Evolutionary conservation across 2,888 invertebrate genomes (phyloP).

Genomic region (Polietes domitor): DNA sequence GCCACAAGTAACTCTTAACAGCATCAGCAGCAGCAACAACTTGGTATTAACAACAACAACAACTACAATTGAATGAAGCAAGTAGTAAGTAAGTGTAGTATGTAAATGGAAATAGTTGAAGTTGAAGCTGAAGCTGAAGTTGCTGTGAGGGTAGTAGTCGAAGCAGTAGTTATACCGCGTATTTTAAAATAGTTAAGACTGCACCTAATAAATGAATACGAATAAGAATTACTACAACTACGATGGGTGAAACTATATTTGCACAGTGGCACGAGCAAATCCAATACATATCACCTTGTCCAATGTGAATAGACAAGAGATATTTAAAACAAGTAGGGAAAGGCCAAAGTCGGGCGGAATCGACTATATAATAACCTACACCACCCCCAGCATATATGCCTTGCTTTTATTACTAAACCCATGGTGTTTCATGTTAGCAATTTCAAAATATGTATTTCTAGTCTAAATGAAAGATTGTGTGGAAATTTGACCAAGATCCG

Average conservation of each 20-base stretch:
- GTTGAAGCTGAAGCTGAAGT: no score
- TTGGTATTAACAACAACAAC: conserved; percentile 15
- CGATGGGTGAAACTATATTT: background rate
- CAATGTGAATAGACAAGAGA: no score
- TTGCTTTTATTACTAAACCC: no score
- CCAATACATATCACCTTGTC: no score
- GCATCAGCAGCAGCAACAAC: background rate
- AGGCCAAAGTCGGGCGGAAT: no score
- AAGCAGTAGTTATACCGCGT: background rate
- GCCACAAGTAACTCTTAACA: conserved; percentile 47
- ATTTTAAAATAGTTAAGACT: conserved; percentile 38
- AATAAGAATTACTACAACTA: conserved; percentile 22
- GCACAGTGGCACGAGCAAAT: conserved; percentile 27
- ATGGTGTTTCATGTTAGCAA: no score
- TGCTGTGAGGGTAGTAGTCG: background rate
- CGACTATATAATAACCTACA: no score
- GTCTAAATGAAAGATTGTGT: no score
- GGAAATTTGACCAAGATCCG: no score
- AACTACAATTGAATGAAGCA: conserved; percentile 8
- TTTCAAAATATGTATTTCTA: no score
- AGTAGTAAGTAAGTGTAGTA: background rate
- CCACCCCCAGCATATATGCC: no score
- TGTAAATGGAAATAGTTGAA: background rate
- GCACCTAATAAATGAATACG: conserved; percentile 53
- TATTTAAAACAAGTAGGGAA: no score